These are phyloP conservation scores for Leptarthrus brevirostris DNA, from an alignment of 2,888 invertebrate species.

Conservation along the genomic window DNA sequence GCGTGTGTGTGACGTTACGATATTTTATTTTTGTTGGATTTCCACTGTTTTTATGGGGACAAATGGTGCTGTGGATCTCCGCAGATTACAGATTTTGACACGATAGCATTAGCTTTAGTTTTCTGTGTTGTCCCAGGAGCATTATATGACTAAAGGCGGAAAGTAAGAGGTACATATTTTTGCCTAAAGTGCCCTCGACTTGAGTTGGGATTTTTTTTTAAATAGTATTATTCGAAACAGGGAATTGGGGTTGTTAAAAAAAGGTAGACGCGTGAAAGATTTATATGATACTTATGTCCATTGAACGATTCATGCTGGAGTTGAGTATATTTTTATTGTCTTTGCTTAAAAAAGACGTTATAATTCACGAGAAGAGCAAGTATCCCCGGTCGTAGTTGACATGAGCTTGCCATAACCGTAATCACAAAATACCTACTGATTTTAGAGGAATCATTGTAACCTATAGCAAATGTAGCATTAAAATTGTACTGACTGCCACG, in stretches of 20 bases:
- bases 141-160: not conserved
- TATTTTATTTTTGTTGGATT: slow-evolving; percentile 41
- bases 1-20: slow-evolving; percentile 29
- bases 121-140: not conserved
- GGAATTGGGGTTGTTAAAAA: slow-evolving; percentile 8
- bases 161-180: slow-evolving; percentile 21
- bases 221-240: not conserved
- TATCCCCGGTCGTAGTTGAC: too few species aligned
- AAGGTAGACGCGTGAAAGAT: slow-evolving; percentile 27
- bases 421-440: too few species aligned
- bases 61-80: slow-evolving; percentile 27
- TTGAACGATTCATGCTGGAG: slow-evolving; percentile 5
- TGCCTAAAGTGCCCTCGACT: slow-evolving; percentile 39
- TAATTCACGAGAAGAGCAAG: slow-evolving; percentile 5
- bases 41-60: slow-evolving; percentile 39
- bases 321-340: slow-evolving; percentile 5
- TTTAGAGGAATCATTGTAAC: too few species aligned
- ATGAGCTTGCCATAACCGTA: too few species aligned
- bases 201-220: slow-evolving; percentile 19
- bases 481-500: too few species aligned
- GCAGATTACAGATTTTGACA: slow-evolving; percentile 30
- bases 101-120: not conserved
- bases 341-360: not conserved
- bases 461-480: too few species aligned
- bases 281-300: slow-evolving; percentile 34